A percentile compares a stretch with the other conserved stretches of the same genome.
These are phyloP conservation scores for Drosophila leontia DNA, from an alignment of 1,140 invertebrate species.

Conservation along the genomic window DNA sequence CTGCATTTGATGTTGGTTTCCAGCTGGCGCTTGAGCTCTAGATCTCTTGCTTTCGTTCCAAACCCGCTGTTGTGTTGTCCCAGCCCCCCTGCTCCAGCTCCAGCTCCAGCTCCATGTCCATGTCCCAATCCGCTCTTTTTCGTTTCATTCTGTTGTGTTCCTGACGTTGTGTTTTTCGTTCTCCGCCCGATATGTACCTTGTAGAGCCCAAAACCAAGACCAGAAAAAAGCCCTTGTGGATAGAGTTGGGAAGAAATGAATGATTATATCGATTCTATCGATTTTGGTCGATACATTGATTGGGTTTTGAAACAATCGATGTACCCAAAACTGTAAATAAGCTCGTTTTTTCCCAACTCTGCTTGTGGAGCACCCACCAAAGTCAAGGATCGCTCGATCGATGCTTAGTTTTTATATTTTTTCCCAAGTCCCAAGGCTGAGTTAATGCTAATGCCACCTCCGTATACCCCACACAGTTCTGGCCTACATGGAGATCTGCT, in stretches of 20 bases:
- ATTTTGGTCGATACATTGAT: too few species aligned
- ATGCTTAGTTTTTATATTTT: conserved; percentile 18
- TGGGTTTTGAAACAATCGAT: too few species aligned
- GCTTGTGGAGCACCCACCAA: neutral
- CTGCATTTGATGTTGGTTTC: conserved; percentile 14
- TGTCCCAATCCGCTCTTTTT: neutral
- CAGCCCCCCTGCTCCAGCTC: neutral
- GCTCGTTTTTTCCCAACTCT: too few species aligned
- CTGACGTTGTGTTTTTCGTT: neutral
- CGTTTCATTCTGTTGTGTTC: conserved; percentile 3
- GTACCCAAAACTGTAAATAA: too few species aligned
- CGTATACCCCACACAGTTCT: conserved; percentile 89
- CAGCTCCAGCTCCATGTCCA: neutral
- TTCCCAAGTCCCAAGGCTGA: neutral
- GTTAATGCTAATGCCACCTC: neutral
- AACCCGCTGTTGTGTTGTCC: neutral
- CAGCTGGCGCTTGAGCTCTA: conserved; percentile 10
- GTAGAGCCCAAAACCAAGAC: conserved; percentile 3
- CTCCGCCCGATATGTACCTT: conserved; percentile 9
- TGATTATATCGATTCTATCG: too few species aligned
- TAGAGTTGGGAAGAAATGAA: too few species aligned
- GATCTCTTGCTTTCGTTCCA: neutral
- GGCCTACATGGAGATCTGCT: conserved; percentile 98
- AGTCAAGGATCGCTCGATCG: conserved; percentile 37
- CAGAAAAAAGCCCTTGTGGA: neutral